Conservation (phyloP, 2,797 vertebrate genomes). For the Caiman crocodilus region DNA sequence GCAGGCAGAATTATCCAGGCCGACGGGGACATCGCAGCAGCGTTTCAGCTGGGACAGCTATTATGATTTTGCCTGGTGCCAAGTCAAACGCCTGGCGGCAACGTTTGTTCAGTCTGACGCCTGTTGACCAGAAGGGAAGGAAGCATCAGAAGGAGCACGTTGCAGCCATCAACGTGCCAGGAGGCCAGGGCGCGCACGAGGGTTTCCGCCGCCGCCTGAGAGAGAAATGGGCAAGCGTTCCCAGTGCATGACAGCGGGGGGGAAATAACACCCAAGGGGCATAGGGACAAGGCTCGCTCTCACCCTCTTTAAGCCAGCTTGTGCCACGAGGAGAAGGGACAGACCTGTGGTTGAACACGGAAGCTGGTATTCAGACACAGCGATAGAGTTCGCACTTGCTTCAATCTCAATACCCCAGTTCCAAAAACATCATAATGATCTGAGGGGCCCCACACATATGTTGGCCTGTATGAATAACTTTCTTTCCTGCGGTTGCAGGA, state of each 20-base stretch:
- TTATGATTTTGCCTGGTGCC: not conserved
- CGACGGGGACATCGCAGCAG: rapidly evolving
- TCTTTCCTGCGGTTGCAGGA: conserved; percentile 6
- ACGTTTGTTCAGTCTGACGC: not conserved
- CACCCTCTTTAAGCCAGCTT: not conserved
- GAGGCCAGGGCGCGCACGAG: not conserved
- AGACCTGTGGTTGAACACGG: rapidly evolving
- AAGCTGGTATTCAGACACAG: not conserved
- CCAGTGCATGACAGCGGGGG: not conserved
- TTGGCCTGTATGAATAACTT: conserved; percentile 26
- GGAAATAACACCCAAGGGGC: not conserved
- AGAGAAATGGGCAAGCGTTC: not conserved
- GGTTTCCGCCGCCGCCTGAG: not conserved
- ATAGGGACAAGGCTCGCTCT: rapidly evolving
- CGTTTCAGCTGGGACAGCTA: not conserved
- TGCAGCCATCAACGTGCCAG: not conserved
- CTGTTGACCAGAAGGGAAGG: not conserved
- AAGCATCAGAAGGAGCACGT: not conserved
- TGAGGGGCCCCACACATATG: conserved; percentile 17
- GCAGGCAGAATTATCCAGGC: not conserved
- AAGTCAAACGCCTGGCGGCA: not conserved
- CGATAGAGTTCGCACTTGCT: not conserved
- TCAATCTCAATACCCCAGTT: not conserved
- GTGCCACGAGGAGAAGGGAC: not conserved
- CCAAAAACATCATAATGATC: not conserved